Conservation (phyloP, 2,888 invertebrate genomes). For the Andricus quercusramuli region DNA sequence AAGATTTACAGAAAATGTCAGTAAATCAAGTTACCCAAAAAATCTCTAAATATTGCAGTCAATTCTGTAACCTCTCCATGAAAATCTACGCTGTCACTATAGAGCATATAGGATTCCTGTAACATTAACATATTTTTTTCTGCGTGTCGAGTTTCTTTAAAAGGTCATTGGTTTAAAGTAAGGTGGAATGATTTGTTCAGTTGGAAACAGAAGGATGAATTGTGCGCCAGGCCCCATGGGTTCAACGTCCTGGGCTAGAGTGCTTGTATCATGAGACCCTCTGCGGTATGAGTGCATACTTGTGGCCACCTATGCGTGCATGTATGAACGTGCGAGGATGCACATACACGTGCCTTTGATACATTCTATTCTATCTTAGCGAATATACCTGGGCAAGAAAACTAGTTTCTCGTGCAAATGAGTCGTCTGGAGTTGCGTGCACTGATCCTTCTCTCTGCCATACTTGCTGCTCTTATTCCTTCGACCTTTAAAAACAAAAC, state of each 20-base stretch:
- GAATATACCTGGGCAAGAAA: constrained; percentile 43
- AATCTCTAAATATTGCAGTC: no score
- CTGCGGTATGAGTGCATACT: constrained; percentile 36
- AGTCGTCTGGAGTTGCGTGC: constrained; percentile 34
- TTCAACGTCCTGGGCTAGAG: constrained; percentile 52
- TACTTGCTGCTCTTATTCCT: background rate
- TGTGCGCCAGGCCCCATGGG: constrained; percentile 52
- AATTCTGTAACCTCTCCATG: no score
- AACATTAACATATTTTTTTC: no score
- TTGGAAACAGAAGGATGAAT: constrained; percentile 54
- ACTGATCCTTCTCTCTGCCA: constrained; percentile 4
- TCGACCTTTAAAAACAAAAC: constrained; percentile 1
- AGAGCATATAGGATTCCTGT: no score
- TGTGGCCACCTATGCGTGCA: constrained; percentile 44
- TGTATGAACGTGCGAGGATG: constrained; percentile 32
- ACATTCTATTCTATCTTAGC: constrained; percentile 41
- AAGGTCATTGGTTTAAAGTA: constrained; percentile 19
- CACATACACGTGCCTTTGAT: constrained; percentile 39
- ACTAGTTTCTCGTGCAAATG: constrained; percentile 50
- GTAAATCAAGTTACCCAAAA: background rate
- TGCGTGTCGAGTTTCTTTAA: background rate
- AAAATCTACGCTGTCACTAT: no score
- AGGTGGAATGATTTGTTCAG: constrained; percentile 45
- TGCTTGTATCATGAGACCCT: constrained; percentile 47
- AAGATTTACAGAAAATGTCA: no score